These are phyloP conservation scores for Nycticryphes semicollaris DNA, from an alignment of 2,113 vertebrate genomes.

Conservation along the genomic window DNA sequence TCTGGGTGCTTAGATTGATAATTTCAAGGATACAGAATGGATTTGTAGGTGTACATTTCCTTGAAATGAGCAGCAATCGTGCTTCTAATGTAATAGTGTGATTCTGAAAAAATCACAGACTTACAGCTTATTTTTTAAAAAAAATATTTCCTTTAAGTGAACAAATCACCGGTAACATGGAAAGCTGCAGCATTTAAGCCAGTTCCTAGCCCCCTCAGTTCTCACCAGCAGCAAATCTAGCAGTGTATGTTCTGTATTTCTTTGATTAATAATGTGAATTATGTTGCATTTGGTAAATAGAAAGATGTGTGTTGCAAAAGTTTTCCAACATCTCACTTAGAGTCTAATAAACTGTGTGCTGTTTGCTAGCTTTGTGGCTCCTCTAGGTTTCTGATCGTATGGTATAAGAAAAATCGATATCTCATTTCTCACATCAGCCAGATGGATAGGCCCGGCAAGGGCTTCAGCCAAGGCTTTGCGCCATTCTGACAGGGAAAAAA, in stretches of 20 bases:
- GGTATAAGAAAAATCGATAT: slow-evolving; percentile 78
- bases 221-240: neutral
- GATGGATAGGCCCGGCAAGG: slow-evolving; percentile 66
- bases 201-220: neutral
- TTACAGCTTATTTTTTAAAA: neutral
- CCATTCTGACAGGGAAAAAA: slow-evolving; percentile 63
- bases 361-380: slow-evolving; percentile 38
- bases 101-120: neutral
- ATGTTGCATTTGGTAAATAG: slow-evolving; percentile 39
- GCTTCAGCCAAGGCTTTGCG: slow-evolving; percentile 68
- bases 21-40: neutral
- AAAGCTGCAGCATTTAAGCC: neutral
- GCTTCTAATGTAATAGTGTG: neutral
- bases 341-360: slow-evolving; percentile 8
- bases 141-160: neutral
- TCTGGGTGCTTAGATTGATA: neutral
- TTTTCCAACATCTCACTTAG: slow-evolving; percentile 53
- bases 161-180: neutral
- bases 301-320: neutral
- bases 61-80: neutral
- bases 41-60: neutral
- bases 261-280: neutral
- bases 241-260: neutral
- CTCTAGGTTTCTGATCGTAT: slow-evolving; percentile 69
- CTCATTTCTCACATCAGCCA: slow-evolving; percentile 80